Evolutionary conservation across 1,140 invertebrate genomes (phyloP).

Genomic region (Heliconius hermathena): DNA sequence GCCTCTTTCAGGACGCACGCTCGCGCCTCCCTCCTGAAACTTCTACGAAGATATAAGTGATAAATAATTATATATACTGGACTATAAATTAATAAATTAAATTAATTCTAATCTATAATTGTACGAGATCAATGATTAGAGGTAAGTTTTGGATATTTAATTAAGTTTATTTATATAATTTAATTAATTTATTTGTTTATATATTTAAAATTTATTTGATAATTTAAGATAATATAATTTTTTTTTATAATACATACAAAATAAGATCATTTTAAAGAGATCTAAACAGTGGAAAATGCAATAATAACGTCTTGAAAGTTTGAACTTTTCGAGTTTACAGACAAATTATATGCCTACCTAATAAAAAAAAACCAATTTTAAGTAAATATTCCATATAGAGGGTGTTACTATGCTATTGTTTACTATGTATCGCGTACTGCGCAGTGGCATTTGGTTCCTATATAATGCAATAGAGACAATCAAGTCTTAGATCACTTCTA

Average conservation of each 20-base stretch:
- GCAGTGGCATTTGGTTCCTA: not conserved
- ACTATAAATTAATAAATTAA: conserved; percentile 14
- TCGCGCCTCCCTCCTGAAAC: conserved; percentile 18
- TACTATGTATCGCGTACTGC: not conserved
- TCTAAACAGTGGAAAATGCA: too few relatives aligned
- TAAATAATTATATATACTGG: not conserved
- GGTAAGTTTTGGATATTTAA: conserved; percentile 26
- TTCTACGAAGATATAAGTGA: conserved; percentile 12
- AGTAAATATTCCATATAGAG: not conserved
- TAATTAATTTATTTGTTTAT: not conserved
- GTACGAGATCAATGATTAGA: not conserved
- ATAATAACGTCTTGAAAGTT: too few relatives aligned
- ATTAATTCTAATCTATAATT: conserved; percentile 5
- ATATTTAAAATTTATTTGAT: not conserved
- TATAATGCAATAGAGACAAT: conserved; percentile 11
- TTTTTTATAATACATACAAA: too few relatives aligned
- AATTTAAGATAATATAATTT: too few relatives aligned
- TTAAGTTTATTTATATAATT: not conserved
- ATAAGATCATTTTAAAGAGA: too few relatives aligned
- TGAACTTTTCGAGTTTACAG: too few relatives aligned
- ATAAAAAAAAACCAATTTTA: not conserved
- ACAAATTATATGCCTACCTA: too few relatives aligned
- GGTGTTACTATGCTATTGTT: not conserved
- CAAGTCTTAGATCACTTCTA: conserved; percentile 2
- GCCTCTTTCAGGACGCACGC: conserved; percentile 30